phyloP scores from a whole-genome alignment of 2,888 invertebrate genomes.

The Nomada lathburiana region DNA sequence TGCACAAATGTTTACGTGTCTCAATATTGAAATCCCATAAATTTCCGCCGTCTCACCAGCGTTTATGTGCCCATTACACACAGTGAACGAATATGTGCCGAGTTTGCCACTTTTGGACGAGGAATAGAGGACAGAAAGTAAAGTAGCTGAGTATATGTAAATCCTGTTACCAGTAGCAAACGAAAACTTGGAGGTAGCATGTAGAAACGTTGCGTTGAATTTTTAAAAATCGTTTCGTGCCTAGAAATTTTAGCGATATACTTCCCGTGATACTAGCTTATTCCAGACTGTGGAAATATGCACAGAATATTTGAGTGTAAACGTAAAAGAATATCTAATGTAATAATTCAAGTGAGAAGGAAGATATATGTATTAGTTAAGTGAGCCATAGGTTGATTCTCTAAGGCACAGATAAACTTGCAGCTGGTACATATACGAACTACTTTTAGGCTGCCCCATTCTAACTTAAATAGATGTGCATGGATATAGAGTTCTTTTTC shows the following conservation, averaged over 20 bases:
- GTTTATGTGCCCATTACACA: not conserved
- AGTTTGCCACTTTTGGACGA: not conserved
- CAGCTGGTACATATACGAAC: not conserved
- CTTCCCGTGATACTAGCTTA: not conserved
- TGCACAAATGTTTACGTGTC: constrained; percentile 17
- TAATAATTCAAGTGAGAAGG: not conserved
- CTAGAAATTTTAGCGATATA: not conserved
- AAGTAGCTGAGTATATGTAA: not conserved
- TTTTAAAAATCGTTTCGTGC: not conserved
- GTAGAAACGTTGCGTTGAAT: not conserved
- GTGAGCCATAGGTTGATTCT: not conserved
- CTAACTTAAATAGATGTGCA: not conserved
- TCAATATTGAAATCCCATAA: constrained; percentile 16
- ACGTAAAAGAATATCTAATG: not conserved
- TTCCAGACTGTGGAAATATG: not conserved
- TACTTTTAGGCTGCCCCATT: not conserved
- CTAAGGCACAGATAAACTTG: not conserved
- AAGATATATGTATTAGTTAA: not conserved
- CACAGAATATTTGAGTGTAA: not conserved
- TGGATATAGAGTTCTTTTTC: not conserved
- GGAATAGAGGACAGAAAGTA: not conserved
- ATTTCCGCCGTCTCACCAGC: constrained; percentile 16
- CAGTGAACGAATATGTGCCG: not conserved
- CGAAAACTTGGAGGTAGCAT: not conserved
- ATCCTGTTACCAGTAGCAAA: not conserved